phyloP scores from a whole-genome alignment of 2,888 invertebrate species.

The Aquatica leii region DNA sequence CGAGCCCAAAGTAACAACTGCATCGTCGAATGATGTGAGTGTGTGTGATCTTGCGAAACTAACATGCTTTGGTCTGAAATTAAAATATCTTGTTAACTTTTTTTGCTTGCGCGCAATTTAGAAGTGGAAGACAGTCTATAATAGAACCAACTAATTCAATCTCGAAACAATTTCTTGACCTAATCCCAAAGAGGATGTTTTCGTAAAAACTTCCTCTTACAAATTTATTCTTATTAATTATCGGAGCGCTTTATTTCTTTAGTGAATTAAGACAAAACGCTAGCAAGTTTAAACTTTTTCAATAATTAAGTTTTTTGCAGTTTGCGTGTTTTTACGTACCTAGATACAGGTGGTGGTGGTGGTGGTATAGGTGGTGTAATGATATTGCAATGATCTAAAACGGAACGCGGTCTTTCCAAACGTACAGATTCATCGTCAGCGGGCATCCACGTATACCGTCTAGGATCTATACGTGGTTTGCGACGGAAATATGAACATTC shows the following conservation, averaged over 20 bases:
- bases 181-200: too few relatives aligned
- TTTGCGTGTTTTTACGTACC: slow-evolving; percentile 47
- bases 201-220: too few relatives aligned
- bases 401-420: slow-evolving; percentile 73
- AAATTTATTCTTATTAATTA: too few relatives aligned
- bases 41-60: slow-evolving; percentile 91
- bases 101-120: too few relatives aligned
- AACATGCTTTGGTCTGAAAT: slow-evolving; percentile 82
- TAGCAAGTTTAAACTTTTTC: too few relatives aligned
- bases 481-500: slow-evolving; percentile 84
- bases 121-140: too few relatives aligned
- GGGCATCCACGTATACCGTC: slow-evolving; percentile 80
- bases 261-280: too few relatives aligned
- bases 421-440: slow-evolving; percentile 78
- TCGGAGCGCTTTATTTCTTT: too few relatives aligned
- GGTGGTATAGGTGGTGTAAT: slow-evolving; percentile 56
- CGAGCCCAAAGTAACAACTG: slow-evolving; percentile 61
- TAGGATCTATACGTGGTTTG: slow-evolving; percentile 79
- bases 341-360: slow-evolving; percentile 68
- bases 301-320: too few relatives aligned
- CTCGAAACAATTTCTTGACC: too few relatives aligned
- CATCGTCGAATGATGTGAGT: slow-evolving; percentile 83
- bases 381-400: slow-evolving; percentile 58
- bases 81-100: too few relatives aligned
- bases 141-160: too few relatives aligned